phyloP scores from a whole-genome alignment of 2,797 vertebrate species.

The Peromyscus nudipes region DNA sequence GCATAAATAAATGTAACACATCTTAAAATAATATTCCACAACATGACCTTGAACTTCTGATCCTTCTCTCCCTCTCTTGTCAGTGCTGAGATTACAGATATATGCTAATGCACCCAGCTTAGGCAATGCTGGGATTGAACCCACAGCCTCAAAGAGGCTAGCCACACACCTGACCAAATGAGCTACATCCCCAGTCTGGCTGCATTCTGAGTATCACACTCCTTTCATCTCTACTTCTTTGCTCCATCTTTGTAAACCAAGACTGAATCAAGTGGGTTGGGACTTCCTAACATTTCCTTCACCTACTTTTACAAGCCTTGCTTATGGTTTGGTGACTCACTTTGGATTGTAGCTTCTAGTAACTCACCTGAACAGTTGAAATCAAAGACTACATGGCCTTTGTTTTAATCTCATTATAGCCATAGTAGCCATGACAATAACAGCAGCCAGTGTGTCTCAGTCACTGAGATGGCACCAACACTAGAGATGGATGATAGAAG shows the following conservation, averaged over 20 bases:
- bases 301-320: neutral
- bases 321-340: neutral
- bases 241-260: neutral
- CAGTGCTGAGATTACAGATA: neutral
- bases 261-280: neutral
- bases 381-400: neutral
- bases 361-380: neutral
- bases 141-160: neutral
- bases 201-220: neutral
- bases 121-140: neutral
- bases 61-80: neutral
- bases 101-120: neutral
- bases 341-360: neutral
- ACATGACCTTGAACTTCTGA: too few species aligned
- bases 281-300: neutral
- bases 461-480: rapidly evolving
- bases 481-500: rapidly evolving
- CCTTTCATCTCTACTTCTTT: neutral
- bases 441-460: rapidly evolving
- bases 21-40: too few species aligned
- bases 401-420: neutral
- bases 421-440: neutral
- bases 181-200: neutral
- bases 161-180: neutral
- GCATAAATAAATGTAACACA: too few species aligned